Conservation (phyloP, 2,797 vertebrate genomes). For the Echeneis naucrates region DNA sequence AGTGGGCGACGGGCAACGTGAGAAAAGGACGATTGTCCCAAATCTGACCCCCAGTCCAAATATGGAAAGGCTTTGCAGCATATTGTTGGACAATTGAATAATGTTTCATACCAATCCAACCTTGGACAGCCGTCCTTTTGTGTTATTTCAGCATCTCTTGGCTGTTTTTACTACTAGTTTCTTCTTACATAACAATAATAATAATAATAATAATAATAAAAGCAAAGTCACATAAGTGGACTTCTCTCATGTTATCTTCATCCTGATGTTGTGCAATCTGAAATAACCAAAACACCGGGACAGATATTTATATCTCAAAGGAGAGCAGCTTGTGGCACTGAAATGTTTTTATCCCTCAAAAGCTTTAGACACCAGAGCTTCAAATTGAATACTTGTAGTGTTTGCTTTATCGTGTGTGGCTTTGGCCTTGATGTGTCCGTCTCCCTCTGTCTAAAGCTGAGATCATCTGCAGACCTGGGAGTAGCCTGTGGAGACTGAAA, state of each 20-base stretch:
- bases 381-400: not conserved
- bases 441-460: conserved; percentile 36
- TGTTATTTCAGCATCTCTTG: conserved; percentile 45
- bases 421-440: conserved; percentile 12
- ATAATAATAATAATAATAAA: not conserved
- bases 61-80: conserved; percentile 42
- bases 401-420: not conserved
- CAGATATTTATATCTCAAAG: not conserved
- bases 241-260: not conserved
- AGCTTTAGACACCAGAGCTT: not conserved
- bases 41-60: conserved; percentile 37
- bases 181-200: not conserved
- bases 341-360: not conserved
- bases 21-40: conserved; percentile 70
- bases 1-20: conserved; percentile 52
- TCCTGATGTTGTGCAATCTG: not conserved
- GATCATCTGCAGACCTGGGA: conserved; percentile 28
- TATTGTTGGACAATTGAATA: conserved; percentile 37
- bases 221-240: not conserved
- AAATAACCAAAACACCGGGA: not conserved
- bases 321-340: not conserved
- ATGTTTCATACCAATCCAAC: conserved; percentile 38
- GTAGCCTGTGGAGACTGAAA: not conserved
- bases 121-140: conserved; percentile 49
- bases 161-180: not conserved